Evolutionary conservation across 2,113 vertebrate genomes (phyloP).

Genomic region (Amblyornis subalaris): DNA sequence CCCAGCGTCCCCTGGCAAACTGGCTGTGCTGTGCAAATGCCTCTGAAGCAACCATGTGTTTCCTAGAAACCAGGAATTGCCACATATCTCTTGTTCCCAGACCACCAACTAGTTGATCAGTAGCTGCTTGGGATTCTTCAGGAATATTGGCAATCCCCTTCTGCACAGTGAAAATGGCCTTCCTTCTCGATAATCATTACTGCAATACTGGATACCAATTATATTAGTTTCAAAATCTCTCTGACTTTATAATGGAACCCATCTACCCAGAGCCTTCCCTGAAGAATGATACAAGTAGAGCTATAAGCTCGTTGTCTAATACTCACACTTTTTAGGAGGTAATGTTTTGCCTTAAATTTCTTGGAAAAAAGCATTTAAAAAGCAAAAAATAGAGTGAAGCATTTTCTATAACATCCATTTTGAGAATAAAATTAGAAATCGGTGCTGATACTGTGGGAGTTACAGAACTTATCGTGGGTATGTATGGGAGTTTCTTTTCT

Average conservation of each 20-base stretch:
- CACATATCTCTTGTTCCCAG: background rate
- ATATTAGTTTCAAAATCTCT: background rate
- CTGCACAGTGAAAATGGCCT: background rate
- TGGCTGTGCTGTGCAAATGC: accelerated
- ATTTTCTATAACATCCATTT: background rate
- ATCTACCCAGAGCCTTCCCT: background rate
- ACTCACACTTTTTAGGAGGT: background rate
- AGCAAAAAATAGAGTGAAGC: background rate
- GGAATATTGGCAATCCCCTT: background rate
- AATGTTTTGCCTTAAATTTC: background rate
- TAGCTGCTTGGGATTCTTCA: background rate
- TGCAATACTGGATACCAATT: background rate
- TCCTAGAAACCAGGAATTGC: background rate
- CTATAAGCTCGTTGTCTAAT: background rate
- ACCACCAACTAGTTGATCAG: background rate
- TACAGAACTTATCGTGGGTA: background rate
- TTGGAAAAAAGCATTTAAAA: background rate
- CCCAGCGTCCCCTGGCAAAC: background rate
- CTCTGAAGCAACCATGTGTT: accelerated
- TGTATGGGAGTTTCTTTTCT: background rate
- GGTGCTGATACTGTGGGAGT: background rate
- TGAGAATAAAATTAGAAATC: background rate
- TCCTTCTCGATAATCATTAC: background rate
- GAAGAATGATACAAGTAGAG: background rate
- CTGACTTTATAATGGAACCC: background rate